Evolutionary conservation across 23 tunicate species (phyloP), one percentile per base, ranked within the genome.

Genomic region (Styela clava): DNA sequence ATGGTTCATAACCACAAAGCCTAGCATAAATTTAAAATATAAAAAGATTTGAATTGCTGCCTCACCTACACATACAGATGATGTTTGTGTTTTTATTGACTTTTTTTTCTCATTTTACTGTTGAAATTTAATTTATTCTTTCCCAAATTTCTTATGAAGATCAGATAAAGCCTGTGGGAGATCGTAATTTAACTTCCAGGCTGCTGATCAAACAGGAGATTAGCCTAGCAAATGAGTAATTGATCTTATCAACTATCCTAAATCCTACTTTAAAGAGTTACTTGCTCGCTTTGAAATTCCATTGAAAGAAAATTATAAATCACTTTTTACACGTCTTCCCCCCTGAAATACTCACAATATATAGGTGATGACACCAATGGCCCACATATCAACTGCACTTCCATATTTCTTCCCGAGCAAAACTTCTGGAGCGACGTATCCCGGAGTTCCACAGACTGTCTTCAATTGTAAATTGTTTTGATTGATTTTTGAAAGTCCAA

Each of bases 401-500:
- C 71, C 63, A 74, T 93, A 93, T 31, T 77, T 68, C 81, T 65
- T 84, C 24, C 98, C 98, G 31, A 81, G 81, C 31, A 93, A 33
- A 20, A 93, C 83, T 52, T 93, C 98, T 1, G 98, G 98, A 19
- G 98, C 98, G 12, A 85, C 98, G 61, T 93, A 93, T 18, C 98
- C 98, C 0, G 98, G 98, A 1, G 98, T 93, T 34, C 93, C 93
- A 56, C 98, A 93, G 25, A 87, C 67, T 12, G 98, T 87, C 37
- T 81, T 84, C 89, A 93, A 64, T 34, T 78, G 63, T 2, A 73
- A 80, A 25, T 82, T 85, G 79, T 80, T 65, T 21, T 24, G 64
- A 74, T 93, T 88, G 81, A 93, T 74, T 30, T 84, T 73, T 9
- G 98, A 88, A 33, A 93, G 62, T 2, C 93, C 98, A 68, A 93